A percentile compares a stretch with the other conserved stretches of the same genome.
These are phyloP conservation scores for Varroa destructor DNA, from an alignment of 1,140 invertebrate genomes.

Conservation along the genomic window DNA sequence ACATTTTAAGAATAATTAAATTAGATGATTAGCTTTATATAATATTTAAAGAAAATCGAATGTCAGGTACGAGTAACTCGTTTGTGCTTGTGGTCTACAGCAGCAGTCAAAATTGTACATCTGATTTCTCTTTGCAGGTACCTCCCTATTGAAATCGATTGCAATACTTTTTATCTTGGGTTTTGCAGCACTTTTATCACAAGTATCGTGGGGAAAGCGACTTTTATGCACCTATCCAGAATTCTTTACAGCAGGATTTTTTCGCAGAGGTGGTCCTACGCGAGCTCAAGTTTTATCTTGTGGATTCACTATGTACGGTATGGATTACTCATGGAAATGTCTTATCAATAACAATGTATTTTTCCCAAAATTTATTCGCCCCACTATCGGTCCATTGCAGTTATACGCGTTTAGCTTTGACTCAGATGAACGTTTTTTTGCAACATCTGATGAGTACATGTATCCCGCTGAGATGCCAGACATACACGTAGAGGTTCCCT, in stretches of 20 bases:
- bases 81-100: no score
- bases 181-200: slow-evolving; percentile 1
- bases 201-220: not conserved
- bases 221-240: not conserved
- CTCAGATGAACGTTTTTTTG: no score
- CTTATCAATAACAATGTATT: not conserved
- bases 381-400: no score
- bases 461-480: no score
- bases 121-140: no score
- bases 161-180: not conserved
- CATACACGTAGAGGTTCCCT: no score
- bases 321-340: not conserved
- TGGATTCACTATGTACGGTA: slow-evolving; percentile 14
- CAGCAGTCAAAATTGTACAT: no score
- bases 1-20: not conserved
- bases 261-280: slow-evolving; percentile 5
- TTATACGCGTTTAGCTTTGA: no score
- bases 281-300: slow-evolving; percentile 4
- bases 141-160: not conserved
- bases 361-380: not conserved
- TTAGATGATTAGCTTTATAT: no score
- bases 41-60: no score
- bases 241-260: not conserved
- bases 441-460: no score
- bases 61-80: no score